Base-by-base conservation (phyloP, 2,888 invertebrate species). In the Idaea dimidiata region DNA sequence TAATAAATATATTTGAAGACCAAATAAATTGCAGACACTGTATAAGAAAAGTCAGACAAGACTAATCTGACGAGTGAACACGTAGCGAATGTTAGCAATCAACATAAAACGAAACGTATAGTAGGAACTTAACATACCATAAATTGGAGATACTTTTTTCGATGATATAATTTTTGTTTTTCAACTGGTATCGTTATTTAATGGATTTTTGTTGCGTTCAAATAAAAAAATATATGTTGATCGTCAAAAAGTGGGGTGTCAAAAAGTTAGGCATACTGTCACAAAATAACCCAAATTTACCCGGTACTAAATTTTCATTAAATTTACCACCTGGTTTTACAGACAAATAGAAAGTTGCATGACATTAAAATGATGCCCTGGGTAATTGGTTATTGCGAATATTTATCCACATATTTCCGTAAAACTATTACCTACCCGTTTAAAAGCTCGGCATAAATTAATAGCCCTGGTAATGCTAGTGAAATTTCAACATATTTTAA, bases 341-440 rank as follows among this genome's bases (percentile, higher is more conserved):
- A 80, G 78, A 78, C 76, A 78, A 81, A 79, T 79, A 72, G 75
- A 75, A 74, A 78, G 24, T 80, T 79, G 76, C 76, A 80, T 78
- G 79, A 76, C 78, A 76, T 24, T 24, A 24, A 24, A 24, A 24
- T 24, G 24, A 33, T 7, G 7, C 7, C 33, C 14, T 6, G 8
- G 7, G 33, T 6, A 33, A 33, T 3, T 10, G 14, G 5, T 33
- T 33, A 33, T 33, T 33, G 33, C 7, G 7, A 43, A 43, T 43
- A 43, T 43, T 14, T 43, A 43, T 8, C 14, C 43, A 43, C 43
- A 43, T 43, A 43, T 43, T 43, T 10, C 10, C 43, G 43, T 43
- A 43, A 43, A 43, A 43, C 2, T 43, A 8, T 43, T 43, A 14
- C 43, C 43, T 43, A 14, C 43, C 43, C 43, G 43, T 43, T 43